Conservation (phyloP, 2,797 vertebrate genomes). For the Pempheris klunzingeri region DNA sequence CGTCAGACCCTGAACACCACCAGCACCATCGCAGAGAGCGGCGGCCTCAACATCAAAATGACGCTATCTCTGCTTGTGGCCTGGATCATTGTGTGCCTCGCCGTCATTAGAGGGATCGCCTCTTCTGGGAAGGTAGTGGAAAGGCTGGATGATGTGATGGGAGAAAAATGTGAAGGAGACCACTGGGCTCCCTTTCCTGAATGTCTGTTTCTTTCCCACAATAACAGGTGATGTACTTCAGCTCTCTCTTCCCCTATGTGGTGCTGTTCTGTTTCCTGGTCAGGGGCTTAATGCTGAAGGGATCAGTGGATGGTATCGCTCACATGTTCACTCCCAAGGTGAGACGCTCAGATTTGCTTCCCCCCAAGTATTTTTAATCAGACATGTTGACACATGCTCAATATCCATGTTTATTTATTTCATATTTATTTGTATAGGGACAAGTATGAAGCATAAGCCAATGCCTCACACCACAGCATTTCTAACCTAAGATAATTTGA, state of each 20-base stretch:
- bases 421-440: too few species aligned
- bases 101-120: conserved; percentile 94
- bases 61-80: conserved; percentile 91
- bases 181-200: neutral
- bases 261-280: conserved; percentile 96
- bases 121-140: conserved; percentile 92
- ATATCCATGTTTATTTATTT: too few species aligned
- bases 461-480: too few species aligned
- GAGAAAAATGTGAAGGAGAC: neutral
- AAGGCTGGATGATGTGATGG: neutral
- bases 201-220: neutral
- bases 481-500: too few species aligned
- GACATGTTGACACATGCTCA: neutral
- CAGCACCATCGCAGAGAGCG: conserved; percentile 92
- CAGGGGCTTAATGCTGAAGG: conserved; percentile 91
- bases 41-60: conserved; percentile 94
- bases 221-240: conserved; percentile 99
- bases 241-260: conserved; percentile 95
- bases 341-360: conserved; percentile 39
- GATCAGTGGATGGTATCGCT: conserved; percentile 93
- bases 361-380: neutral
- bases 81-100: conserved; percentile 94
- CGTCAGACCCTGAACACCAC: conserved; percentile 94
- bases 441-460: too few species aligned
- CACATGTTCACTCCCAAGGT: conserved; percentile 99